phyloP scores from a whole-genome alignment of 2,797 vertebrate species.

The Spheniscus humboldti region DNA sequence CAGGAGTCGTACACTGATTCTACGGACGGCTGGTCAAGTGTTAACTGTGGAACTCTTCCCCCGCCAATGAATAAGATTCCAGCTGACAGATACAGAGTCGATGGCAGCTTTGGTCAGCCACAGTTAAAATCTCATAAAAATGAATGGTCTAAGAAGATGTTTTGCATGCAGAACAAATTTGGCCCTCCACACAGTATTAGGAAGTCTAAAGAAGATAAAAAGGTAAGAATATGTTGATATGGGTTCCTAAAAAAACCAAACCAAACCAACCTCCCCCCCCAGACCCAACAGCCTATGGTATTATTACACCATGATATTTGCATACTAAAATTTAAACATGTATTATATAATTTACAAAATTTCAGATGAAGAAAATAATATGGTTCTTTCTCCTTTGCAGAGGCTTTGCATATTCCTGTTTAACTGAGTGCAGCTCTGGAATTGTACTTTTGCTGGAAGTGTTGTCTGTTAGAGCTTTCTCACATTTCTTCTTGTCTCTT shows the following conservation, averaged over 20 bases:
- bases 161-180: constrained; percentile 80
- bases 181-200: constrained; percentile 72
- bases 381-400: neutral
- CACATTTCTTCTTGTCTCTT: constrained; percentile 34
- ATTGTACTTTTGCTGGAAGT: constrained; percentile 5
- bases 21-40: constrained; percentile 95
- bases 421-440: constrained; percentile 30
- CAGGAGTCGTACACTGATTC: constrained; percentile 98
- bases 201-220: constrained; percentile 83
- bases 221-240: constrained; percentile 71
- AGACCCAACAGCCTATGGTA: neutral
- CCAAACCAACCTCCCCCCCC: neutral
- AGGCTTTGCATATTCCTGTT: neutral
- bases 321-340: neutral
- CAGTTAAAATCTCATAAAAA: constrained; percentile 81
- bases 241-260: neutral
- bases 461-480: constrained; percentile 20
- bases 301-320: neutral
- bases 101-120: constrained; percentile 78
- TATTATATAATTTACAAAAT: neutral
- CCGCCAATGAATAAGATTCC: constrained; percentile 98
- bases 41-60: constrained; percentile 95
- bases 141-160: constrained; percentile 91
- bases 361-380: neutral
- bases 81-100: constrained; percentile 91